phyloP scores from a whole-genome alignment of 64 coral and sea anemone species.

The Exaiptasia diaphana region DNA sequence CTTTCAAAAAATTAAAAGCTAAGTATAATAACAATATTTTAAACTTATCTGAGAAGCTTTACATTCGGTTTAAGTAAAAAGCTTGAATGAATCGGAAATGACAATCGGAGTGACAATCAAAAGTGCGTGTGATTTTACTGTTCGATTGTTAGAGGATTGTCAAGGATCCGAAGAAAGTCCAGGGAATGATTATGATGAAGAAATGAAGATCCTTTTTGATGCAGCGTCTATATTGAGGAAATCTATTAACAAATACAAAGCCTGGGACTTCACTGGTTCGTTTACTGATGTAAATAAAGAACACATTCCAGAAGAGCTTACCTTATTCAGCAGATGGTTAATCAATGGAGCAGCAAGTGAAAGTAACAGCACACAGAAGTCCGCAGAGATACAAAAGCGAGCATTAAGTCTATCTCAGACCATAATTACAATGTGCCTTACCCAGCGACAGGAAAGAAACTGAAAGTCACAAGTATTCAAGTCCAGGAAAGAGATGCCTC shows the following conservation, averaged over 20 bases:
- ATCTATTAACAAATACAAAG: conserved; percentile 33
- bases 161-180: not conserved
- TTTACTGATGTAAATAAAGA: conserved; percentile 29
- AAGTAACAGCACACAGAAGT: not conserved
- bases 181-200: not conserved
- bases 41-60: too few species aligned
- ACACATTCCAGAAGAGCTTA: conserved; percentile 28
- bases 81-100: conserved; percentile 18
- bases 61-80: too few species aligned
- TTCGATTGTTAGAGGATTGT: conserved; percentile 43
- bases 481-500: conserved; percentile 5
- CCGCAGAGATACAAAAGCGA: not conserved
- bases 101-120: conserved; percentile 28
- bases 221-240: conserved; percentile 30
- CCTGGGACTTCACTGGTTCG: conserved; percentile 47
- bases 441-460: conserved; percentile 5
- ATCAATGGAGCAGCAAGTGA: not conserved
- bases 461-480: conserved; percentile 4
- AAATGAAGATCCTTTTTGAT: conserved; percentile 66
- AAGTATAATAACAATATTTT: too few species aligned
- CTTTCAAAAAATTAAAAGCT: too few species aligned
- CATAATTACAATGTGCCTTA: conserved; percentile 27
- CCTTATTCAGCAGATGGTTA: conserved; percentile 21
- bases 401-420: conserved; percentile 33
- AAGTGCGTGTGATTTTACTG: not conserved